Evolutionary conservation across 2,113 vertebrate genomes (phyloP), one percentile per base, ranked within the genome.

Genomic region (Cichladusa arquata): DNA sequence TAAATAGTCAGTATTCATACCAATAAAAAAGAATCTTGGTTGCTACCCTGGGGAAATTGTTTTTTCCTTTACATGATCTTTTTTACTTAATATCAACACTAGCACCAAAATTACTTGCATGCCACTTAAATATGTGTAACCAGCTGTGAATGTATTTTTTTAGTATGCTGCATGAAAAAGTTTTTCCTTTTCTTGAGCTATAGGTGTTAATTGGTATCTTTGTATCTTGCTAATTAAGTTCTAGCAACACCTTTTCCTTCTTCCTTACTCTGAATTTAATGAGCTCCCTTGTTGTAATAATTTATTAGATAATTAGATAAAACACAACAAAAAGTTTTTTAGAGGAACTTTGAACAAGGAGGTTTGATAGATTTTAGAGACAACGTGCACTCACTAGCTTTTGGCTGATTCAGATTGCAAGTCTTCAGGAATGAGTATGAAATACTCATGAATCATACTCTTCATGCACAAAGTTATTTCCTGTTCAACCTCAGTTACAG

Each of bases 161-260:
- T 95, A 88, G 82, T 92, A 86, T 69, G 58, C 42, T 76, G 62
- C 74, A 93, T 89, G 65, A 95, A 97, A 96, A 92, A 87, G 50
- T 58, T 96, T 97, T 57, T 93, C 53, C 76, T 91, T 97, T 97
- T 91, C 50, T 94, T 97, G 74, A 95, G 94, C 94, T 97, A 94
- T 96, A 98, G 94, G 98, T 98, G 98, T 98, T 99, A 99, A 99
- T 99, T 98, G 98, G 98, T 96, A 95, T 98, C 97, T 98, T 97
- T 98, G 96, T 98, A 98, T 98, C 97, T 97, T 98, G 98, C 97
- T 98, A 98, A 98, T 98, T 98, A 98, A 97, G 97, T 97, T 97
- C 97, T 95, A 97, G 97, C 97, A 97, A 97, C 98, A 98, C 97
- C 98, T 98, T 97, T 97, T 98, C 89, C 94, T 88, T 92, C 95